These are phyloP conservation scores for Neoseiulus cucumeris DNA, from an alignment of 1,140 invertebrate species.

Conservation along the genomic window DNA sequence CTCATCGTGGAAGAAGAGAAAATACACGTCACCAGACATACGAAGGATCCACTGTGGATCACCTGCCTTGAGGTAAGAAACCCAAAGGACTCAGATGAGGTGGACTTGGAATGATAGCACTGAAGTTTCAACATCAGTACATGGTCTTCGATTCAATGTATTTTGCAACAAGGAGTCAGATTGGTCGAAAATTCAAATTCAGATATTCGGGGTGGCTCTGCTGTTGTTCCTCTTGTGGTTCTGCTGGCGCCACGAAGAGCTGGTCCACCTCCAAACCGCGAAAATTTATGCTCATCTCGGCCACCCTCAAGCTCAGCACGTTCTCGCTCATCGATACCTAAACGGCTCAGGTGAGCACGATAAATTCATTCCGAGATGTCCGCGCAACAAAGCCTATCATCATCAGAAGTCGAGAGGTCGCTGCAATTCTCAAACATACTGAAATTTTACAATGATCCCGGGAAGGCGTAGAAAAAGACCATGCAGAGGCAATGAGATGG, in stretches of 20 bases:
- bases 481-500: conserved; percentile 33
- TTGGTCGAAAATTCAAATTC: background rate
- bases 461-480: conserved; percentile 31
- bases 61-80: background rate
- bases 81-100: background rate
- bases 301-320: conserved; percentile 34
- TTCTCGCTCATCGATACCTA: conserved; percentile 34
- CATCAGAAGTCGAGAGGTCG: too few relatives aligned
- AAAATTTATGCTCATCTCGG: conserved; percentile 34
- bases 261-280: conserved; percentile 34
- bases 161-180: background rate
- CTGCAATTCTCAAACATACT: too few relatives aligned
- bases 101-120: background rate
- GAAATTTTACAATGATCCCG: too few relatives aligned
- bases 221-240: background rate
- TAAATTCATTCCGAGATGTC: too few relatives aligned
- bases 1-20: conserved; percentile 1
- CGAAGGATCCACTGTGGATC: background rate
- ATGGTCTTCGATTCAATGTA: background rate
- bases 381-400: too few relatives aligned
- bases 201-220: background rate
- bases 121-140: background rate
- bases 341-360: conserved; percentile 25
- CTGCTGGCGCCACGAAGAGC: conserved; percentile 22
- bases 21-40: background rate